phyloP scores from a whole-genome alignment of 2,888 invertebrate genomes.

The Psylliodes chrysocephalus region DNA sequence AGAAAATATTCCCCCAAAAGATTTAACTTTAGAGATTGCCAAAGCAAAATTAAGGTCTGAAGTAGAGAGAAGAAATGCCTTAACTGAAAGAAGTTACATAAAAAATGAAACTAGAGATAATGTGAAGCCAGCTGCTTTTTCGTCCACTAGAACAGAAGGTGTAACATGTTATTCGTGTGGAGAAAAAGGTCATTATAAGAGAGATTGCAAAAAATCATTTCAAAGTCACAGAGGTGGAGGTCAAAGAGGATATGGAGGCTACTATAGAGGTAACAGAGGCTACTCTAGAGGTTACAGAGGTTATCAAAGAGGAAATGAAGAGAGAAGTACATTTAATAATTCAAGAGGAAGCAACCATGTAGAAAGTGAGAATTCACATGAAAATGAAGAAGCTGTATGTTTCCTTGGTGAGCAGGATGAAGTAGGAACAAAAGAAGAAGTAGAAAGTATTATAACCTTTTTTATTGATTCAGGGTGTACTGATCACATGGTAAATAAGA shows the following conservation, averaged over 20 bases:
- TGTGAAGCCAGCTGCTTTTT: neutral
- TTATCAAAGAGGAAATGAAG: too few species aligned
- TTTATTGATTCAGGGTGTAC: neutral
- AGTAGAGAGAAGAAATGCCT: neutral
- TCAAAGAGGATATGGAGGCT: too few species aligned
- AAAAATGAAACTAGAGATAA: neutral
- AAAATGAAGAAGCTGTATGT: neutral
- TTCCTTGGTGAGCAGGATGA: neutral
- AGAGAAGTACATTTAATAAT: neutral
- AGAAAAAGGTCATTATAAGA: neutral
- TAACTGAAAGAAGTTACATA: neutral
- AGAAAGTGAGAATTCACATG: neutral
- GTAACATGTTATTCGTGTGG: neutral
- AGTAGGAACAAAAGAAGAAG: neutral
- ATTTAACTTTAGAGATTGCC: neutral
- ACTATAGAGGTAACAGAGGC: too few species aligned
- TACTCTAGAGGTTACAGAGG: too few species aligned
- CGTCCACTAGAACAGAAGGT: neutral
- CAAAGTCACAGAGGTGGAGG: too few species aligned
- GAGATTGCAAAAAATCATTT: too few species aligned
- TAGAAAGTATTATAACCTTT: neutral
- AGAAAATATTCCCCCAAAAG: neutral
- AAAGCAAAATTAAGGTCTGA: neutral
- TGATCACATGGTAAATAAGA: neutral
- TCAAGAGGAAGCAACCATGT: neutral